Conservation (phyloP, 2,797 vertebrate genomes). For the Amazona finschi region DNA sequence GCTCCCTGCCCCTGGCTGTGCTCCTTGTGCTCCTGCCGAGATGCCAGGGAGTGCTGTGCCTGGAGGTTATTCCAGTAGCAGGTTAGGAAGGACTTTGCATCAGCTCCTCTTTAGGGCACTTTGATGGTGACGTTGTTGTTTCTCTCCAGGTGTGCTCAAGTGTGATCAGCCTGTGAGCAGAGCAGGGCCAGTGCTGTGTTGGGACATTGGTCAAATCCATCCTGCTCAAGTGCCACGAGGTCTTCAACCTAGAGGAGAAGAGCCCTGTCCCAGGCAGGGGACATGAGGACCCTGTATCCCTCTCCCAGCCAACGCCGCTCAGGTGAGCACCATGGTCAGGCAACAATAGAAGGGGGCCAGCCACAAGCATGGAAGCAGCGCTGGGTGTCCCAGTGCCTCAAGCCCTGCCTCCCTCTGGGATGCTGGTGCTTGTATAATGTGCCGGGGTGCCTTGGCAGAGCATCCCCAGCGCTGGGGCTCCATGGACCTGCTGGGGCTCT, state of each 20-base stretch:
- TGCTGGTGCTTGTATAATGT: rapidly evolving
- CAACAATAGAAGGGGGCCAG: neutral
- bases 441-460: neutral
- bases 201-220: rapidly evolving
- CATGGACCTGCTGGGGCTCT: rapidly evolving
- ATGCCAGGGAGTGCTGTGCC: neutral
- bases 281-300: rapidly evolving
- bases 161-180: neutral
- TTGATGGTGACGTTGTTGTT: rapidly evolving
- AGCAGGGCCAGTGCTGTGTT: rapidly evolving
- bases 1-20: neutral
- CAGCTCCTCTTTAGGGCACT: neutral
- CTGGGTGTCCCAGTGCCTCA: neutral
- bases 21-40: neutral
- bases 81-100: neutral
- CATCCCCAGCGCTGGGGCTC: rapidly evolving
- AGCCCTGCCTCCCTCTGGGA: rapidly evolving
- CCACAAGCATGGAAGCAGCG: neutral
- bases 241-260: neutral
- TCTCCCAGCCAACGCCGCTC: rapidly evolving
- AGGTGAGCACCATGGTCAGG: rapidly evolving
- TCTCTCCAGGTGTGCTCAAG: neutral
- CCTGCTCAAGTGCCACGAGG: rapidly evolving
- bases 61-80: neutral
- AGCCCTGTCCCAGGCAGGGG: rapidly evolving